A percentile compares a stretch with the other conserved stretches of the same genome.
Conservation (phyloP, 2,797 vertebrate genomes). For the Oryzias sinensis region DNA sequence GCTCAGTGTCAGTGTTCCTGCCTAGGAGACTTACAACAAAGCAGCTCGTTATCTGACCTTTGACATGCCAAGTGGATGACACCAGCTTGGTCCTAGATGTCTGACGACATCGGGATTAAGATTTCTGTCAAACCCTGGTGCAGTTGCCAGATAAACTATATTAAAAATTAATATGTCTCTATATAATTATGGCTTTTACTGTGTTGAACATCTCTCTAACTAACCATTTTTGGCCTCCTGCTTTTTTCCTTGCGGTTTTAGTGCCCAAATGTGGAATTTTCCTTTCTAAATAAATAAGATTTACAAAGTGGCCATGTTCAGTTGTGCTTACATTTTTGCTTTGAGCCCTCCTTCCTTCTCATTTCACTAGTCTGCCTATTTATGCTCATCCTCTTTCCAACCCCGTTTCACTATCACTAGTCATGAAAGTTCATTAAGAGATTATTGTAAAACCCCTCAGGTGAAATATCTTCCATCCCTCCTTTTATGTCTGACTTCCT, state of each 20-base stretch:
- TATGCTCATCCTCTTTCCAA: constrained; percentile 21
- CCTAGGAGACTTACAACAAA: constrained; percentile 37
- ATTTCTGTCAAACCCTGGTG: constrained; percentile 53
- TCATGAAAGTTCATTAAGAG: constrained; percentile 66
- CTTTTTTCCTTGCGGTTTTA: too few relatives aligned
- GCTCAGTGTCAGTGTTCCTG: constrained; percentile 59
- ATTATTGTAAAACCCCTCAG: constrained; percentile 61
- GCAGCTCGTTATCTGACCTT: constrained; percentile 61
- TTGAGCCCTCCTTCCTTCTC: too few relatives aligned
- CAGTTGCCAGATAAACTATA: constrained; percentile 26
- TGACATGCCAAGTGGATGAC: constrained; percentile 73
- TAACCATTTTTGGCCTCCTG: too few relatives aligned
- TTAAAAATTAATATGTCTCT: constrained; percentile 12
- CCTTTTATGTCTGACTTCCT: constrained; percentile 8
- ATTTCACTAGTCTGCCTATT: neutral
- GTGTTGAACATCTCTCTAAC: too few relatives aligned
- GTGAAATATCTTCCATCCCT: constrained; percentile 14
- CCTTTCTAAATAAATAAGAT: too few relatives aligned
- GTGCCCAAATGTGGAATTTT: too few relatives aligned
- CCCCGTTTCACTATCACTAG: constrained; percentile 44
- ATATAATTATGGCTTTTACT: neutral
- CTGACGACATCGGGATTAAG: constrained; percentile 68
- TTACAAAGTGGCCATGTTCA: too few relatives aligned
- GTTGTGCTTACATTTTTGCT: too few relatives aligned
- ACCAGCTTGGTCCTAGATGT: constrained; percentile 59